Base-by-base conservation (phyloP, 2,888 invertebrate genomes). In the Blomia tropicalis region DNA sequence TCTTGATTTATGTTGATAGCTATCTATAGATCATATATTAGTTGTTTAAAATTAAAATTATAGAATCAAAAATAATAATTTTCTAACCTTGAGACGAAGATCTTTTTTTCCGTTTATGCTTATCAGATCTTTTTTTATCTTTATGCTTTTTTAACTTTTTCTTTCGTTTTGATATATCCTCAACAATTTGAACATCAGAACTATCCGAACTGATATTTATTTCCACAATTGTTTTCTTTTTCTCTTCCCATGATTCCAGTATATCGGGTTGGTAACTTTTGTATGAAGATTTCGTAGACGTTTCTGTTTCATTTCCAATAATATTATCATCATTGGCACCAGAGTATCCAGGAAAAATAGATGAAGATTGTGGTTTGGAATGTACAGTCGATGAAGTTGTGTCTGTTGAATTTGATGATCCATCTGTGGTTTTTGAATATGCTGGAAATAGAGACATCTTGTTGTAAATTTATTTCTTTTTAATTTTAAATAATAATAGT, bases 401-500 rank as follows among this genome's bases (percentile, higher is more conserved):
- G 36, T 36, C 36, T 17, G 36, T 36, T 36, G 36, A 11, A 11
- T 7, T 14, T 7, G 22, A 14, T 19, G 22, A 7, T 22, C 22
- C 27, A 25, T 19, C 51, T 7, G 54, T 7, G 41, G 60, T 23
- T 14, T 41, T 11, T 11, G 60, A 60, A 60, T 60, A 60, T 1
- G 60, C 60, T 14, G 60, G 60, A 60, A 60, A 60, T 53, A 60
- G 36, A 7, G 51, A 60, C 60, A 54, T 60, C 17, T 59, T 43
- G 22, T 7, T 14, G n/a, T n/a, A n/a, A n/a, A n/a, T n/a, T n/a
- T n/a, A n/a, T n/a, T n/a, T n/a, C n/a, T n/a, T n/a, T n/a, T n/a
- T n/a, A n/a, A n/a, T n/a, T n/a, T n/a, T n/a, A n/a, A n/a, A n/a
- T n/a, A n/a, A n/a, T n/a, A n/a, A n/a, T n/a, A n/a, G n/a, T n/a